Evolutionary conservation across 2,888 invertebrate species (phyloP), one percentile per base, ranked within the genome.

Genomic region (Heliconius aoede): DNA sequence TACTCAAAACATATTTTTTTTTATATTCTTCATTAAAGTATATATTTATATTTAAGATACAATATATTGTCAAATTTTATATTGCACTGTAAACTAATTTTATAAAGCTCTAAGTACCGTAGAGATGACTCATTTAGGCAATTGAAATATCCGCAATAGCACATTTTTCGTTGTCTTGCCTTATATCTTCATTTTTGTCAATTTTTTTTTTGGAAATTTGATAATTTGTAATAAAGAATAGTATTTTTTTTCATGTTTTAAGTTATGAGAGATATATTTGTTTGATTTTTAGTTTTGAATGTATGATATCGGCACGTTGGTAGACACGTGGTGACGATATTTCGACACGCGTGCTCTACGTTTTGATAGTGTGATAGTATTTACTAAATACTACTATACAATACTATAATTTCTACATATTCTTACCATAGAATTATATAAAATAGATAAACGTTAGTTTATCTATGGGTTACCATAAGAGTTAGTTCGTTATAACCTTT

Each of bases 101-200:
- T 36, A 65, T 15, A 24, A 15, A 65, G 24, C 36, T 36, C 65
- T 65, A 24, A 21, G 9, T 65, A 36, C 18, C 24, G 24, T n/a
- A 65, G 65, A 65, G 36, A 65, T 65, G 65, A 65, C 24, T 65
- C 65, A 65, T 65, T 65, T 65, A 36, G 36, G 24, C 36, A 65
- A 65, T 40, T 65, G 15, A 65, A 65, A 65, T 36, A 24, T 65
- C 65, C 24, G 65, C 65, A 65, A 65, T 65, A 65, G 65, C 36
- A 65, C 36, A 64, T 64, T 64, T 61, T 62, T 24, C n/a, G 36
- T 40, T 24, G 24, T 65, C 18, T 15, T n/a, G 21, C 5, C n/a
- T 26, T 36, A 36, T 62, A 55, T 62, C 3, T 21, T 62, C 21
- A 18, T 46, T 32, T 62, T 30, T 30, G 55, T n/a, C 9, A 3